Evolutionary conservation across 2,113 vertebrate species (phyloP), one percentile per base, ranked within the genome.

Genomic region (Arvicanthis niloticus): DNA sequence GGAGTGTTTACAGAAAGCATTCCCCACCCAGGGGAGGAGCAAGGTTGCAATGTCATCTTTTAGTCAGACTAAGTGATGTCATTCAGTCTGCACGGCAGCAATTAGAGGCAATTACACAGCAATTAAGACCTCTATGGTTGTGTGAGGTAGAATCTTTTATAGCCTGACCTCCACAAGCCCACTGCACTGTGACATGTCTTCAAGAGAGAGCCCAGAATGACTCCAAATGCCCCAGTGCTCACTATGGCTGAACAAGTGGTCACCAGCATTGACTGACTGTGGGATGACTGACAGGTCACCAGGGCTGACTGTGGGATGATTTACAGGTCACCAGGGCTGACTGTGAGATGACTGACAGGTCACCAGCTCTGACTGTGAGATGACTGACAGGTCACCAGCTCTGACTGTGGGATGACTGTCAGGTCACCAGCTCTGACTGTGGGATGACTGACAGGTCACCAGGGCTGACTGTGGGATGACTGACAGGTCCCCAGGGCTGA

Each of bases 41-140:
- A 65, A 85, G 97, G 92, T 91, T 67, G 5, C 0, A 65, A 93
- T 94, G 86, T 91, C 91, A 68, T 97, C 97, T 90, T 97, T 78
- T 53, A 98, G 98, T 98, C 97, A 97, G 97, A 40, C 0, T 8
- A 84, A 94, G 97, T 97, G 94, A 98, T 97, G 98, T 97, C 96
- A 97, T 88, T 98, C 98, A 98, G 97, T 97, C 97, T 78, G 97
- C 97, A 98, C 98, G 98, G 98, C 98, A 98, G 98, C 98, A 98
- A 99, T 99, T 98, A 99, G 98, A 0, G 75, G 96, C 98, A 98
- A 99, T 99, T 99, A 98, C 98, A 98, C 75, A 98, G 98, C 98
- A 98, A 99, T 99, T 99, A 99, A 98, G 98, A 98, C 98, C 98
- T 98, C 97, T 97, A 98, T 97, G 97, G 98, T 98, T 98, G 98